phyloP scores from a whole-genome alignment of 1,140 invertebrate species.

The Bombus waltoni region DNA sequence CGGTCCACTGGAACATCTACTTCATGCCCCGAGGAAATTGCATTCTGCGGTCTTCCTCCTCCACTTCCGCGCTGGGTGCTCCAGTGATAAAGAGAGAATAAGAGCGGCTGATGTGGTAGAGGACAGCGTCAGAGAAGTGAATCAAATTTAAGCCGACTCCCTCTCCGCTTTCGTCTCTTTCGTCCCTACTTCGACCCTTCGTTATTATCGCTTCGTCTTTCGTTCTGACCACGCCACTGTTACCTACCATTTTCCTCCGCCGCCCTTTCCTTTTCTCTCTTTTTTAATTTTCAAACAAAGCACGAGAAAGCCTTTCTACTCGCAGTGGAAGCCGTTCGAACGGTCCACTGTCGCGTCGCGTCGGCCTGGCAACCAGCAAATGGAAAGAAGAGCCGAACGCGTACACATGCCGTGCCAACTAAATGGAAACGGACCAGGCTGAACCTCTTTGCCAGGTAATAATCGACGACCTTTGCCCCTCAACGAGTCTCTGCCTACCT shows the following conservation, averaged over 20 bases:
- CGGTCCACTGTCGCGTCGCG: neutral
- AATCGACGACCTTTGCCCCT: constrained; percentile 36
- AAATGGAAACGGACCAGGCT: constrained; percentile 42
- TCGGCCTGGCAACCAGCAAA: constrained; percentile 29
- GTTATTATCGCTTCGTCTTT: constrained; percentile 37
- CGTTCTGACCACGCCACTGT: constrained; percentile 1
- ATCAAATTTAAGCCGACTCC: constrained; percentile 66
- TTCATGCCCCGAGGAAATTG: constrained; percentile 64
- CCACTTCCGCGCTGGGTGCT: constrained; percentile 33
- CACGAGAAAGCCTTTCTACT: constrained; percentile 23
- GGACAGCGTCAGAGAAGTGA: constrained; percentile 58
- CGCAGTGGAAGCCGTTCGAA: neutral
- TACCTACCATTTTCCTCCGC: constrained; percentile 1
- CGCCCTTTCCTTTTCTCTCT: neutral
- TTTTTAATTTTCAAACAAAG: constrained; percentile 60
- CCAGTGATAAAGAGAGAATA: constrained; percentile 63
- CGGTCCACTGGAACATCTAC: constrained; percentile 52
- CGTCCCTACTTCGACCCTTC: constrained; percentile 25
- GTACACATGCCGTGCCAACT: neutral
- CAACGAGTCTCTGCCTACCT: constrained; percentile 36
- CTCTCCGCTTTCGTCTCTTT: constrained; percentile 32
- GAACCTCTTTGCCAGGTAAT: constrained; percentile 42
- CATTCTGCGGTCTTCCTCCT: constrained; percentile 64
- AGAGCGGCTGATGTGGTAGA: constrained; percentile 19
- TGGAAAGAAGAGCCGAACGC: neutral